phyloP scores from a whole-genome alignment of 2,888 invertebrate genomes.

The Subacronicta megacephala region DNA sequence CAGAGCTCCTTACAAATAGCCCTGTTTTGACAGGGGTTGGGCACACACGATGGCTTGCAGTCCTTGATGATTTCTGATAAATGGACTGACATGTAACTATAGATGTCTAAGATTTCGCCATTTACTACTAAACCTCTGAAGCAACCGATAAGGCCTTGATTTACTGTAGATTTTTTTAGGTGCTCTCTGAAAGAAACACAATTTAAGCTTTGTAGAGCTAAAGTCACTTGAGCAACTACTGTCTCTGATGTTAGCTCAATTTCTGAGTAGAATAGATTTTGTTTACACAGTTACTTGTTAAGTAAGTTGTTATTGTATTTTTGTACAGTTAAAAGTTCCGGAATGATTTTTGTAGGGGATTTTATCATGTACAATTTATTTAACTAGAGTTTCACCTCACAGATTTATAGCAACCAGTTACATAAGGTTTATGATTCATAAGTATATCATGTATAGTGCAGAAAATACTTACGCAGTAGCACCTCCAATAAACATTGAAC shows the following conservation, averaged over 20 bases:
- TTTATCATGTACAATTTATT: too few species aligned
- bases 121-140: constrained; percentile 97
- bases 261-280: too few species aligned
- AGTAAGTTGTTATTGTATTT: too few species aligned
- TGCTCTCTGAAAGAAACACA: constrained; percentile 90
- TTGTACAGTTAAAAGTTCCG: too few species aligned
- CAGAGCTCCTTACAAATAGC: constrained; percentile 97
- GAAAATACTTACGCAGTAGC: constrained; percentile 95
- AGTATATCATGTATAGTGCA: not conserved
- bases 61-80: constrained; percentile 97
- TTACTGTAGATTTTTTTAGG: constrained; percentile 94
- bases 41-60: constrained; percentile 98
- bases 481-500: constrained; percentile 98
- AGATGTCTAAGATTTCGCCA: constrained; percentile 96
- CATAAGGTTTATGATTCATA: too few species aligned
- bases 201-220: too few species aligned
- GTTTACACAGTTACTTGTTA: too few species aligned
- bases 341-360: too few species aligned
- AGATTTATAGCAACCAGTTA: too few species aligned
- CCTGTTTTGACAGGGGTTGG: constrained; percentile 97
- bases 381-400: not conserved
- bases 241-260: too few species aligned
- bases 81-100: constrained; percentile 97
- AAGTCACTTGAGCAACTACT: too few species aligned
- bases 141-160: constrained; percentile 97